phyloP scores from a whole-genome alignment of 2,113 vertebrate species.

The Noctilio leporinus region DNA sequence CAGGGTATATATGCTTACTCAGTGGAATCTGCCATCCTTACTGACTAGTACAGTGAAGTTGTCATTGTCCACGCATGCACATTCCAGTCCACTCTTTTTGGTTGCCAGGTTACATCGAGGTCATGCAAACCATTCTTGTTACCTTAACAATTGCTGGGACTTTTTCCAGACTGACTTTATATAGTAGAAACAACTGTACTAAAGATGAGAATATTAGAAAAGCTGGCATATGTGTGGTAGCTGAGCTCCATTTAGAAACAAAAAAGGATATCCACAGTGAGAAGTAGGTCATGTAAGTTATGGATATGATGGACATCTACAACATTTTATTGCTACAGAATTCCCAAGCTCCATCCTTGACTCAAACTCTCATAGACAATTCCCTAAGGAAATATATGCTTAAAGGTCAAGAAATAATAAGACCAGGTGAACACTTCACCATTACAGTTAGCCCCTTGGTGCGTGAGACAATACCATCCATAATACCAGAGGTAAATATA shows the following conservation, averaged over 20 bases:
- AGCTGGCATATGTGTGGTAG: not conserved
- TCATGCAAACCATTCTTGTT: no score
- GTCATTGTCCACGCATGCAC: no score
- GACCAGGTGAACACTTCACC: not conserved
- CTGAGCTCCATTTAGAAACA: slow-evolving; percentile 11
- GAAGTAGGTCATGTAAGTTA: not conserved
- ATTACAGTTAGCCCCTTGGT: not conserved
- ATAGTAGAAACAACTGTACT: not conserved
- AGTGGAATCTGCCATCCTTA: no score
- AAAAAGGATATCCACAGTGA: not conserved
- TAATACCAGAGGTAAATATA: not conserved
- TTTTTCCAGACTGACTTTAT: no score
- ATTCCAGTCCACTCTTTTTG: no score
- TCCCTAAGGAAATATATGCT: not conserved
- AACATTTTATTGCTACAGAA: not conserved
- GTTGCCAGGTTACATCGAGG: no score
- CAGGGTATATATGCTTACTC: no score
- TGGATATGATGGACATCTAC: not conserved
- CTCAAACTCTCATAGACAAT: not conserved
- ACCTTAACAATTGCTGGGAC: no score
- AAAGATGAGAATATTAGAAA: not conserved
- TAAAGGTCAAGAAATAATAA: not conserved
- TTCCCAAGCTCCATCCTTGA: not conserved
- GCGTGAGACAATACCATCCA: not conserved
- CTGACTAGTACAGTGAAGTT: no score